phyloP scores from a whole-genome alignment of 2,113 vertebrate species.

The Hypanus sabinus region DNA sequence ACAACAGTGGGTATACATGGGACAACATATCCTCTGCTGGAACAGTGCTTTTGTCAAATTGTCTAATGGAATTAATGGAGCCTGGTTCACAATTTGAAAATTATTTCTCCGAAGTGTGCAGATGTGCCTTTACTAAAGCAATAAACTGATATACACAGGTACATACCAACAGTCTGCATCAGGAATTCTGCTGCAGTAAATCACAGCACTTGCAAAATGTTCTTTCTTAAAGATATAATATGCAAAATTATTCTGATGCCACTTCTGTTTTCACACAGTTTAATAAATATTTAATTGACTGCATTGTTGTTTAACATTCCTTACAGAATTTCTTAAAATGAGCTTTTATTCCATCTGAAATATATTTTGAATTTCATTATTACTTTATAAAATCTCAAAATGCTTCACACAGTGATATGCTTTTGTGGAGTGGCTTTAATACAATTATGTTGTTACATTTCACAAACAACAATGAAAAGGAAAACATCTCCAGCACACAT shows the following conservation, averaged over 20 bases:
- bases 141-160: neutral
- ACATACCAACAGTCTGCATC: neutral
- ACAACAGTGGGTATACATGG: neutral
- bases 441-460: neutral
- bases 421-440: neutral
- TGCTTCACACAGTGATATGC: neutral
- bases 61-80: neutral
- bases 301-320: neutral
- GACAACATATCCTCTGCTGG: neutral
- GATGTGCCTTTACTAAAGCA: neutral
- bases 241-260: neutral
- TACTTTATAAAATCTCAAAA: slow-evolving; percentile 12
- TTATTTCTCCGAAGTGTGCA: neutral
- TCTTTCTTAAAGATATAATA: neutral
- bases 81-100: neutral
- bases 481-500: neutral
- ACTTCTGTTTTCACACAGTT: neutral
- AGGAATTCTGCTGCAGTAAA: neutral
- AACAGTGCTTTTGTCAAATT: neutral
- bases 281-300: slow-evolving; percentile 17
- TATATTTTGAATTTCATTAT: slow-evolving; percentile 6
- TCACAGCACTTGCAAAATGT: neutral
- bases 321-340: neutral
- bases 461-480: neutral
- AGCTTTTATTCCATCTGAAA: neutral